Conservation (phyloP, 2,888 invertebrate species). For the Torymus tubicola region DNA sequence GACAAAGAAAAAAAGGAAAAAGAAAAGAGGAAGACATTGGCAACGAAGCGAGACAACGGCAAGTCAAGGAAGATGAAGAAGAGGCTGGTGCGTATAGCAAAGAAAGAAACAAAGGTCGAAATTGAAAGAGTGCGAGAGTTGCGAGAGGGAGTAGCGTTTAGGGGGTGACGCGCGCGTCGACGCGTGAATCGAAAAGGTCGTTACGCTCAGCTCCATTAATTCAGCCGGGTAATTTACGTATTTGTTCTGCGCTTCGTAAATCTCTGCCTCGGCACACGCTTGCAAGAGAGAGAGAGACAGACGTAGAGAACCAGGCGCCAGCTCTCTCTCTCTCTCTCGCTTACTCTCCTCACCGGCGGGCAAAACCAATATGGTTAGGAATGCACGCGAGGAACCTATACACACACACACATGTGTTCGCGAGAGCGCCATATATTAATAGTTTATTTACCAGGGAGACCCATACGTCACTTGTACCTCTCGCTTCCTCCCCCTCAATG, state of each 20-base stretch:
- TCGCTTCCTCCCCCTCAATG: slow-evolving; percentile 56
- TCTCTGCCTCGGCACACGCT: slow-evolving; percentile 52
- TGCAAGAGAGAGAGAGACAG: too few relatives aligned
- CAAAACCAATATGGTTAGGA: slow-evolving; percentile 76
- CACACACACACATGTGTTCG: slow-evolving; percentile 18
- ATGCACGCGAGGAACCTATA: slow-evolving; percentile 71
- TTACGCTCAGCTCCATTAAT: slow-evolving; percentile 66
- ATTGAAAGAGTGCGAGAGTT: slow-evolving; percentile 36
- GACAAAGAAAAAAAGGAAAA: too few relatives aligned
- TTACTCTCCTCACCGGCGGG: slow-evolving; percentile 60
- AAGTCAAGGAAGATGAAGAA: neutral
- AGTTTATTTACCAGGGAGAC: slow-evolving; percentile 73
- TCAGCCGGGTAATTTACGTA: slow-evolving; percentile 74
- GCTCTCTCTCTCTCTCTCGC: slow-evolving; percentile 55
- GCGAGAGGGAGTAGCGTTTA: neutral
- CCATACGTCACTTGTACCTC: slow-evolving; percentile 73
- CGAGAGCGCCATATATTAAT: slow-evolving; percentile 73
- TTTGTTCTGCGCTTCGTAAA: slow-evolving; percentile 76
- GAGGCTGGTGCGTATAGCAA: neutral
- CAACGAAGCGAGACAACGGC: too few relatives aligned
- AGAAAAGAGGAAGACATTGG: too few relatives aligned
- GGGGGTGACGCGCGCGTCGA: slow-evolving; percentile 51
- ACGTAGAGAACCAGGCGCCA: slow-evolving; percentile 42
- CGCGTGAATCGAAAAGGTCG: slow-evolving; percentile 51
- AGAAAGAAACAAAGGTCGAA: slow-evolving; percentile 25